Conservation (phyloP, 2,113 vertebrate species). For the Catharus fuscescens region DNA sequence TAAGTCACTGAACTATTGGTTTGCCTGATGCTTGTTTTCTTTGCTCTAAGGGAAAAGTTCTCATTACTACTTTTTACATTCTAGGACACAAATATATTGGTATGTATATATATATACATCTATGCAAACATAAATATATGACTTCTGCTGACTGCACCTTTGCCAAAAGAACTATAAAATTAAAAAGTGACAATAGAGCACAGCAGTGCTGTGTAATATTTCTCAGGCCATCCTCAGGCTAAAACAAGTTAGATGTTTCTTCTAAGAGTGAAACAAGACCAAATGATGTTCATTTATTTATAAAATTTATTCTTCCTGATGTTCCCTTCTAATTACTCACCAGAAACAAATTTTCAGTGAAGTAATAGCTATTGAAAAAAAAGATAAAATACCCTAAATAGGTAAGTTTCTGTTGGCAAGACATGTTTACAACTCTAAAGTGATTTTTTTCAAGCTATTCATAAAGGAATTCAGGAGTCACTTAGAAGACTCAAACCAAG, state of each 20-base stretch:
- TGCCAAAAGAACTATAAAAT: neutral
- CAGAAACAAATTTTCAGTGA: neutral
- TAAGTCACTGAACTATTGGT: neutral
- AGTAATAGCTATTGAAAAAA: neutral
- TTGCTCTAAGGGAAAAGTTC: neutral
- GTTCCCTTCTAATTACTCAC: neutral
- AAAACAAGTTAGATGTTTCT: neutral
- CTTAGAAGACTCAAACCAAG: neutral
- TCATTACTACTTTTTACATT: neutral
- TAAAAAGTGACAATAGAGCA: neutral
- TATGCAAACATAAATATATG: neutral
- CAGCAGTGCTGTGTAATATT: neutral
- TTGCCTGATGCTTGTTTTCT: neutral
- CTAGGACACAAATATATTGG: neutral
- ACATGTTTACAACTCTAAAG: neutral
- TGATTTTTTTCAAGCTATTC: neutral
- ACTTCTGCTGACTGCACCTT: neutral
- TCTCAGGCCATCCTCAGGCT: neutral
- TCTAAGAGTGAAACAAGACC: neutral
- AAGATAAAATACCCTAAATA: neutral
- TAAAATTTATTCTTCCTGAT: neutral
- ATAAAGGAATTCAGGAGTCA: neutral
- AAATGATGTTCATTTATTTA: neutral
- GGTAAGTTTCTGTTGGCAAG: neutral
- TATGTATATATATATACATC: too few species aligned